Evolutionary conservation across 2,113 vertebrate species (phyloP).

Genomic region (Platysteira castanea): DNA sequence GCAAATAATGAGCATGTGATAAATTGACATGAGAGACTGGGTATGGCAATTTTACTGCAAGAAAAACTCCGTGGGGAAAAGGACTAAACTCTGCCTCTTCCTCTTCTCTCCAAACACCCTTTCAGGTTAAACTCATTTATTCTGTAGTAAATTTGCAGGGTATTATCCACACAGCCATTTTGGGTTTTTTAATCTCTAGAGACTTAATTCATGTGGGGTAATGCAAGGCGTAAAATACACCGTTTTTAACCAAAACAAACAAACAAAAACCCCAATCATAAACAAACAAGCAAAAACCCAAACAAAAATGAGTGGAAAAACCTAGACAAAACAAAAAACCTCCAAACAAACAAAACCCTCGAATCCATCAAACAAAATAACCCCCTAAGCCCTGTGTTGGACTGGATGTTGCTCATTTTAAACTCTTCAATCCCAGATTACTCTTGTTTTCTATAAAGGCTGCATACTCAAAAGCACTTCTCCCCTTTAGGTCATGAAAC

Average conservation of each 20-base stretch:
- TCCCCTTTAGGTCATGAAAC: background rate
- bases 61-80: background rate
- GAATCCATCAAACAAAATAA: background rate
- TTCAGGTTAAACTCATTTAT: background rate
- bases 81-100: background rate
- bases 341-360: background rate
- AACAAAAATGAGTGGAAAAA: background rate
- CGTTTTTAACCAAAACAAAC: background rate
- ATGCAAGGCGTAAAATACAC: background rate
- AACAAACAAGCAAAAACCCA: no score
- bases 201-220: background rate
- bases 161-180: background rate
- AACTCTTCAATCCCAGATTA: background rate
- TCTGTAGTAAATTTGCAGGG: background rate
- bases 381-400: background rate
- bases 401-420: background rate
- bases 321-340: background rate
- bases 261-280: background rate
- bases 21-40: background rate
- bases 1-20: background rate
- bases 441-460: background rate
- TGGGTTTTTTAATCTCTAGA: background rate
- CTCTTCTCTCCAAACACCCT: background rate
- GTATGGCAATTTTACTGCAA: background rate
- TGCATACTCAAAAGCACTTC: background rate